Base-by-base conservation (phyloP, 2,113 vertebrate genomes). In the Actinemys pallida region DNA sequence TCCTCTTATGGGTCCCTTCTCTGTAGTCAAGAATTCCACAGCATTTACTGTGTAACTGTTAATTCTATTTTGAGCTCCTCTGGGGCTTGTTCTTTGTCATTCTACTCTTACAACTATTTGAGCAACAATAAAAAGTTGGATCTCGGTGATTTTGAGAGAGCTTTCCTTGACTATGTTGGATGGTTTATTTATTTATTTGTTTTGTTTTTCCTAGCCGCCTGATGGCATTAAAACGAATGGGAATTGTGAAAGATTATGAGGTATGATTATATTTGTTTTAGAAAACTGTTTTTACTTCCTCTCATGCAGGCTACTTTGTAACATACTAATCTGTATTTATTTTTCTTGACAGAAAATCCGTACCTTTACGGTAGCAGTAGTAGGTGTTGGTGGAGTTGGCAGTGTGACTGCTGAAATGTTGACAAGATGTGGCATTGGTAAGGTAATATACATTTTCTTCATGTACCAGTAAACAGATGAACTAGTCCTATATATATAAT, bases 391-490 rank as follows among this genome's bases (percentile, higher is more conserved):
- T 12, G 99, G 99, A 11, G 99, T 99, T 90, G 99, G 99, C 90
- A 99, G 99, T 22, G 99, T 99, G 89, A 99, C 99, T 75, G 99
- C 99, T 89, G 99, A 99, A 98, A 99, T 99, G 99, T 97, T 99
- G 97, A 99, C 99, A 95, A 98, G 99, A 96, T 99, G 99, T 99
- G 99, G 99, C 98, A 99, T 99, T 98, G 99, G 99, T 99, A 99
- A 99, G 99, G 99, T 99, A 99, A 99, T 99, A 95, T 79, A 97
- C 95, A 86, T 87, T 88, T 98, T 96, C 91, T 94, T 92, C 65
- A 95, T 92, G 14, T 94, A 0, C 62, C 10, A 53, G 3, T 16
- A 94, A 31, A 65, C n/a, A 80, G 92, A 52, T 42, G 10, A n/a
- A 42, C 75, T 22, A 81, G 10, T 90, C 31, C 2, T 82, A 75